phyloP scores from a whole-genome alignment of 2,888 invertebrate genomes.

The Coelopa pilipes region DNA sequence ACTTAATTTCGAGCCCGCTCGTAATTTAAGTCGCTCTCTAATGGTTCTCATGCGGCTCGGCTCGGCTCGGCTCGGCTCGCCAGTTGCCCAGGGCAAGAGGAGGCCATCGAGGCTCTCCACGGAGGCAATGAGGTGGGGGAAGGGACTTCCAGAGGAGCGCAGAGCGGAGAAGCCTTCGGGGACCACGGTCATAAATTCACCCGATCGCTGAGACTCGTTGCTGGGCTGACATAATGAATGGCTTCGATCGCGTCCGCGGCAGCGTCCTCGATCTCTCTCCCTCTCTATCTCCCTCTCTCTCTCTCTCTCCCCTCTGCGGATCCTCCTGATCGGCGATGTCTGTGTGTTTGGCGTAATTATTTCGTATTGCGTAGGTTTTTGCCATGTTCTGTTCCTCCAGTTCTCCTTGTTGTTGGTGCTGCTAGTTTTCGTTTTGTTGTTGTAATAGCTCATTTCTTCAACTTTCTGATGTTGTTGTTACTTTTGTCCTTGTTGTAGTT shows the following conservation, averaged over 20 bases:
- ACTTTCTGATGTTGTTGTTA: background rate
- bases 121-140: background rate
- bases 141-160: background rate
- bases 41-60: background rate
- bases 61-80: background rate
- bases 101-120: background rate
- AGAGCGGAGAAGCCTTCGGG: background rate
- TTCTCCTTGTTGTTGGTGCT: background rate
- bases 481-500: no score
- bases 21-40: slow-evolving; percentile 10
- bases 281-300: background rate
- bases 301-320: no score
- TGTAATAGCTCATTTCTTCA: background rate
- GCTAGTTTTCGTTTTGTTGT: background rate
- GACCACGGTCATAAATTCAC: slow-evolving; percentile 24
- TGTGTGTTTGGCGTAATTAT: slow-evolving; percentile 17
- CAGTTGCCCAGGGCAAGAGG: background rate
- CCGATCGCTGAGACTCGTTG: slow-evolving; percentile 17
- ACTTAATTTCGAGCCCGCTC: slow-evolving; percentile 25
- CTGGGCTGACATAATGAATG: slow-evolving; percentile 34
- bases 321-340: background rate
- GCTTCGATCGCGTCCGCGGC: slow-evolving; percentile 4
- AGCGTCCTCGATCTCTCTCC: background rate
- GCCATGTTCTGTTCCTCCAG: background rate
- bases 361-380: slow-evolving; percentile 32